These are phyloP conservation scores for Amiota minor DNA, from an alignment of 2,888 invertebrate genomes.

Conservation along the genomic window DNA sequence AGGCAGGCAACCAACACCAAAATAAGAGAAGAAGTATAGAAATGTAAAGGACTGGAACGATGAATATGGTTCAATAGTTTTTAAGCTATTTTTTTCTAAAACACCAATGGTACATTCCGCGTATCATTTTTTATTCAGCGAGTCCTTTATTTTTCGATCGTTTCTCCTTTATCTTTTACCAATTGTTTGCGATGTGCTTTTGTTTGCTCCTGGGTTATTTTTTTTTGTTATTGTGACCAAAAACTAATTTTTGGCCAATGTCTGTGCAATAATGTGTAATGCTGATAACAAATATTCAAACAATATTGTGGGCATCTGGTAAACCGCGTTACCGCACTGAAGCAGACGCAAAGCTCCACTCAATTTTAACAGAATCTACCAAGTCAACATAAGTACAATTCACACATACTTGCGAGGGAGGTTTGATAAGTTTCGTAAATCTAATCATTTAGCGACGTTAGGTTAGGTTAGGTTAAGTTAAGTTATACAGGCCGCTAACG, in stretches of 20 bases:
- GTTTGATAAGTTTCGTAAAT: no score
- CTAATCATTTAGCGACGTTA: no score
- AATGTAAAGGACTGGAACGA: no score
- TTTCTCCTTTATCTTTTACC: background rate
- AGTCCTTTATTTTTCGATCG: background rate
- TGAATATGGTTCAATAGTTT: constrained; percentile 10
- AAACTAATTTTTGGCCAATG: constrained; percentile 18
- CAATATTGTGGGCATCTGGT: constrained; percentile 13
- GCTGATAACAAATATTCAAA: constrained; percentile 33
- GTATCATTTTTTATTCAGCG: background rate
- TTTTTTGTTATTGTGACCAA: background rate
- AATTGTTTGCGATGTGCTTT: background rate
- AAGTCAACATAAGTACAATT: no score
- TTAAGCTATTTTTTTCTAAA: background rate
- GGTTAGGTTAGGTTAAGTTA: no score
- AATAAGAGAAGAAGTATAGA: no score
- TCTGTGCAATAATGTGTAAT: constrained; percentile 39
- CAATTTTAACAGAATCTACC: no score
- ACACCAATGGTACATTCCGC: no score
- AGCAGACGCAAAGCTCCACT: no score
- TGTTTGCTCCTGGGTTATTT: background rate
- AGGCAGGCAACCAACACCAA: background rate
- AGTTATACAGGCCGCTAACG: no score
- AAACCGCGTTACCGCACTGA: background rate
- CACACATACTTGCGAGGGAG: no score